phyloP scores from a whole-genome alignment of 2,888 invertebrate species.

The Nomada ruficornis region DNA sequence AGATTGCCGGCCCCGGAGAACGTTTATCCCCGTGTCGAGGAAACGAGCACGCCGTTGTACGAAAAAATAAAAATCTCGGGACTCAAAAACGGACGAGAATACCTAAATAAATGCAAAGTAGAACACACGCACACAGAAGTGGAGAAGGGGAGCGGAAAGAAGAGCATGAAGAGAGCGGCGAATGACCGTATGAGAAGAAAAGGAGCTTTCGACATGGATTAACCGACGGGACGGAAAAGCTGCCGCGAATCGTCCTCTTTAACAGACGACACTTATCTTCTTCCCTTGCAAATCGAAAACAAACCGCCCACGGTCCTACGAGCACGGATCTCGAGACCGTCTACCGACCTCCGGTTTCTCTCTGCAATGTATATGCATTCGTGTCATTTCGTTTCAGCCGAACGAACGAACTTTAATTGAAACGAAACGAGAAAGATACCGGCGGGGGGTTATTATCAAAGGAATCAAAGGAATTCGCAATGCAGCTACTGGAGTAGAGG shows the following conservation, averaged over 20 bases:
- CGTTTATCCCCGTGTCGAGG: not conserved
- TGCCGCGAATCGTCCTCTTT: constrained; percentile 9
- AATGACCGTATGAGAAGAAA: constrained; percentile 50
- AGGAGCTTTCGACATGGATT: constrained; percentile 31
- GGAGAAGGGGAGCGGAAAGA: constrained; percentile 1
- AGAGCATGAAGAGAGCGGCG: constrained; percentile 40
- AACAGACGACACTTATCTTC: constrained; percentile 40
- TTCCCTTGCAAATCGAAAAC: not conserved
- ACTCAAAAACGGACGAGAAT: constrained; percentile 54
- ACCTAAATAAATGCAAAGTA: constrained; percentile 64
- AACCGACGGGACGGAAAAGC: constrained; percentile 16
- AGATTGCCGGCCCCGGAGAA: not conserved
- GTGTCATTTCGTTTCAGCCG: constrained; percentile 2
- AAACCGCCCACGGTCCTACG: not conserved
- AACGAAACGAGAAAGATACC: not conserved
- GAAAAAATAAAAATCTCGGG: constrained; percentile 43
- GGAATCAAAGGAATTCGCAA: no score
- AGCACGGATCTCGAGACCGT: not conserved
- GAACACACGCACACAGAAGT: constrained; percentile 69
- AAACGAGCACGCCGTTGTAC: not conserved
- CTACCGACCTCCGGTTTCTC: no score
- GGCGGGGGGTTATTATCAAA: not conserved
- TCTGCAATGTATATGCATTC: not conserved
- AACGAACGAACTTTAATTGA: constrained; percentile 16
- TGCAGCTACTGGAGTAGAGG: not conserved